Base-by-base conservation (phyloP, 2,797 vertebrate species). In the Acipenser oxyrinchus region DNA sequence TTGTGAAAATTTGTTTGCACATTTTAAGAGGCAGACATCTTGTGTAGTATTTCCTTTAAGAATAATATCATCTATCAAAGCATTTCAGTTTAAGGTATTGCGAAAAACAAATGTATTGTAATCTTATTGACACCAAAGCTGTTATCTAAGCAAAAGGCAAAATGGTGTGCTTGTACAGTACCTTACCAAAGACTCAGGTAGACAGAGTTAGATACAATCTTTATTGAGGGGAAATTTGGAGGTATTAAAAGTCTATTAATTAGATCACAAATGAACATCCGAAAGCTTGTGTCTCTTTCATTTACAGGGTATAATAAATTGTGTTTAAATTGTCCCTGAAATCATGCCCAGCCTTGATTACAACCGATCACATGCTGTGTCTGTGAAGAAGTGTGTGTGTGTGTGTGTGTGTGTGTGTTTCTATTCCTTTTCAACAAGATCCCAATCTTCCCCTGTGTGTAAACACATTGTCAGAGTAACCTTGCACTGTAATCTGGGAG, bases 271-370 rank as follows among this genome's bases (percentile, higher is more conserved):
- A 85, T 85, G 75, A 86, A 75, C 83, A 85, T 82, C 82, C 76
- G 66, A 83, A 82, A 81, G 82, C 77, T 72, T 69, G 75, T 70
- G 73, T 82, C 76, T 74, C 72, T 94, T 92, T 92, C 93, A 94
- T 97, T 96, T 83, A 86, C 82, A 78, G 78, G 89, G 92, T 92
- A 97, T 96, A 94, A 98, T 95, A 96, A 97, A 98, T 97, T 93
- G 93, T 90, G 87, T 93, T 96, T 92, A 96, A 96, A 98, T 98
- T 96, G 94, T 95, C 94, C 94, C 90, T 96, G 94, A 96, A 97
- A 97, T 96, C 94, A 94, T 88, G 92, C 93, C 92, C 94, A 95
- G 90, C 92, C 81, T 94, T 94, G 95, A 96, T 95, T 98, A 96
- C 95, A 97, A 94, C 92, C 82, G 89, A 83, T 83, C 82, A 91